Conservation (phyloP, 1,140 invertebrate genomes). For the Stegodyphus dumicola region DNA sequence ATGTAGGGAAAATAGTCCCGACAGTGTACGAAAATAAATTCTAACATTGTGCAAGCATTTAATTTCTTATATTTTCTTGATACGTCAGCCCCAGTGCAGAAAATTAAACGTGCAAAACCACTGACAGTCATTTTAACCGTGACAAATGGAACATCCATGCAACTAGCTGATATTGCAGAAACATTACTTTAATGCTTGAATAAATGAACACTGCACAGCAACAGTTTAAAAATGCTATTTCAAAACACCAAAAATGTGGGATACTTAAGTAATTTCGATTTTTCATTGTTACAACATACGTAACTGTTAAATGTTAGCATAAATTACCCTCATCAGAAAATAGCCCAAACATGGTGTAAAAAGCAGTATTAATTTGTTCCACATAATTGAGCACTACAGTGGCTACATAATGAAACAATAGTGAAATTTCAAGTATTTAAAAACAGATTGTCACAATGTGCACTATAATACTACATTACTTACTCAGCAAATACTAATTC, state of each 20-base stretch:
- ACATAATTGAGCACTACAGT: slow-evolving; percentile 39
- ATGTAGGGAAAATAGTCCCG: slow-evolving; percentile 50
- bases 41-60: slow-evolving; percentile 58
- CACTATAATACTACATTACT: slow-evolving; percentile 21
- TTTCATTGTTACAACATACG: slow-evolving; percentile 24
- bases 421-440: slow-evolving; percentile 7
- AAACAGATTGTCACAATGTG: slow-evolving; percentile 39
- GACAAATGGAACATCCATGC: slow-evolving; percentile 25
- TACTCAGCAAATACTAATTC: background rate
- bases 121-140: slow-evolving; percentile 28
- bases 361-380: slow-evolving; percentile 49
- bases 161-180: background rate
- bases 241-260: slow-evolving; percentile 53
- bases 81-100: slow-evolving; percentile 45
- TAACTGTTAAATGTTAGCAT: slow-evolving; percentile 47
- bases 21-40: slow-evolving; percentile 58
- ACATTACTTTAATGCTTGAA: background rate
- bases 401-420: slow-evolving; percentile 38
- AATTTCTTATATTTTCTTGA: slow-evolving; percentile 16
- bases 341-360: slow-evolving; percentile 56
- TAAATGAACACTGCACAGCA: slow-evolving; percentile 42
- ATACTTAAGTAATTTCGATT: slow-evolving; percentile 39
- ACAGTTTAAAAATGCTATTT: slow-evolving; percentile 57
- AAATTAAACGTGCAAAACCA: slow-evolving; percentile 17
- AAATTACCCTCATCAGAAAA: slow-evolving; percentile 55